Evolutionary conservation across 2,888 invertebrate genomes (phyloP).

Genomic region (Rhingia rostrata): DNA sequence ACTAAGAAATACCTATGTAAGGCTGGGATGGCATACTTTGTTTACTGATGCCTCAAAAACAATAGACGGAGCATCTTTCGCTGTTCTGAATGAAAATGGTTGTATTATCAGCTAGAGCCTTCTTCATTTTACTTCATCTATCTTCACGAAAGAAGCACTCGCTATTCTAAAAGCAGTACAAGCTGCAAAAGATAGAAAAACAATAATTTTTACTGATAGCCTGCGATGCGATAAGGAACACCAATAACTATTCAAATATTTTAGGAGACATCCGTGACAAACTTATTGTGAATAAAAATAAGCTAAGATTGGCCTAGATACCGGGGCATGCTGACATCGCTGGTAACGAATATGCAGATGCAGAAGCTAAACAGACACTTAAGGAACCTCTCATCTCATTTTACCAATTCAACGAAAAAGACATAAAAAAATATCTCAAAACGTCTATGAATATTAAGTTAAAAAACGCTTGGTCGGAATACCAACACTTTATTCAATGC

Average conservation of each 20-base stretch:
- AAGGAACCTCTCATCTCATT: too few species aligned
- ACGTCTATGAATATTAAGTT: too few species aligned
- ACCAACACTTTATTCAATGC: too few species aligned
- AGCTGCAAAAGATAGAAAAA: slow-evolving; percentile 6
- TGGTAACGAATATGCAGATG: too few species aligned
- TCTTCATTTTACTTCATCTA: slow-evolving; percentile 19
- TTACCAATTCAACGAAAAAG: too few species aligned
- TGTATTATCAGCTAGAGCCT: neutral
- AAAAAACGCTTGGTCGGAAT: too few species aligned
- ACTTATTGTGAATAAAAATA: too few species aligned
- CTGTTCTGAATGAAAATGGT: slow-evolving; percentile 24
- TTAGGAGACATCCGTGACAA: too few species aligned
- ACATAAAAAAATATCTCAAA: too few species aligned
- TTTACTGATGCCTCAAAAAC: slow-evolving; percentile 36
- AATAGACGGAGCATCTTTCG: slow-evolving; percentile 26
- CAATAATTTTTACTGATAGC: slow-evolving; percentile 12
- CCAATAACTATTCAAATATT: neutral
- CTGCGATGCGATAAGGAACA: slow-evolving; percentile 1
- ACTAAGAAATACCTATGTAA: neutral
- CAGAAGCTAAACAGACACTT: too few species aligned
- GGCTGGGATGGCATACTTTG: neutral
- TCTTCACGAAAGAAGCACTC: slow-evolving; percentile 38
- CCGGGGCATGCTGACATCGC: too few species aligned
- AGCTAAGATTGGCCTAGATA: too few species aligned
- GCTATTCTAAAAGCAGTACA: slow-evolving; percentile 19